Conservation (phyloP, 2,888 invertebrate genomes). For the Erebia aethiops region DNA sequence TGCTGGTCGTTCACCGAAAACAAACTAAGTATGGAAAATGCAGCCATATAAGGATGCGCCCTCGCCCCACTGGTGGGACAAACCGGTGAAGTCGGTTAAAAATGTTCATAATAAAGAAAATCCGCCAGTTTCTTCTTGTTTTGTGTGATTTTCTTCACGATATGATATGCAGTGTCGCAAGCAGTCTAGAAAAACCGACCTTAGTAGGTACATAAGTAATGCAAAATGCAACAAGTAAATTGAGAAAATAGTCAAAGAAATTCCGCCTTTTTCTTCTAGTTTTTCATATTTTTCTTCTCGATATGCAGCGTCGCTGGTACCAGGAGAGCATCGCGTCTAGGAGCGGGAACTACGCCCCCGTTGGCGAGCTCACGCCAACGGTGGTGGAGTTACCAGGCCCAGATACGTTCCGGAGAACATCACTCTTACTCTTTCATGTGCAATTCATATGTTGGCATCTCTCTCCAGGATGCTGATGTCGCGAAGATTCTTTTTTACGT, state of each 20-base stretch:
- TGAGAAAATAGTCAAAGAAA: background rate
- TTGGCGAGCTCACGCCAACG: conserved; percentile 89
- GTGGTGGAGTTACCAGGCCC: conserved; percentile 93
- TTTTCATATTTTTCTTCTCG: background rate
- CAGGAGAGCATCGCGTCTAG: conserved; percentile 80
- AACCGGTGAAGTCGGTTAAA: too few relatives aligned
- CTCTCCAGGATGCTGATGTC: background rate
- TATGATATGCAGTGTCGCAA: too few relatives aligned
- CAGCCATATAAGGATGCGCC: too few relatives aligned
- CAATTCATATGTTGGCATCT: too few relatives aligned
- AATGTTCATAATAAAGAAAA: too few relatives aligned
- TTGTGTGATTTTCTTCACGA: too few relatives aligned
- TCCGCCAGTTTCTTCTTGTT: too few relatives aligned
- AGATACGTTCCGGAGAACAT: conserved; percentile 58
- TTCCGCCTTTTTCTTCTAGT: conserved; percentile 2
- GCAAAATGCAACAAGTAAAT: too few relatives aligned
- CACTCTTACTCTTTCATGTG: background rate
- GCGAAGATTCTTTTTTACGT: background rate
- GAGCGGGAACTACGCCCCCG: conserved; percentile 90
- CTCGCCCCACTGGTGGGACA: too few relatives aligned
- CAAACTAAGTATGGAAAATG: too few relatives aligned
- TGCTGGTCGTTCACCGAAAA: too few relatives aligned
- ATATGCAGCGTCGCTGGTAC: background rate
- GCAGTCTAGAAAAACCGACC: too few relatives aligned
- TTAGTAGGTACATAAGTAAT: background rate